Evolutionary conservation across 2,113 vertebrate species (phyloP).

Genomic region (Trichomycterus rosablanca): DNA sequence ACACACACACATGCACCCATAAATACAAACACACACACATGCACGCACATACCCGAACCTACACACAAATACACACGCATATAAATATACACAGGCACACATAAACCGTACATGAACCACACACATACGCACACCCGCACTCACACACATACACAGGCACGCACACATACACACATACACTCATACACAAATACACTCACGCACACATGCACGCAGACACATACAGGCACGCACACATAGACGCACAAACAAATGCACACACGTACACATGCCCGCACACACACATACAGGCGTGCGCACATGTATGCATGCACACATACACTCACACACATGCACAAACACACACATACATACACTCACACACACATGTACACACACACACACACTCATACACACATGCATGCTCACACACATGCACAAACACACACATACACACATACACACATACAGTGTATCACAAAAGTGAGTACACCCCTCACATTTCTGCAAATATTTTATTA

Average conservation of each 20-base stretch:
- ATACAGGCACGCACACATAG: constrained; percentile 20
- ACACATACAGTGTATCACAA: too few species aligned
- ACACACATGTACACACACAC: constrained; percentile 21
- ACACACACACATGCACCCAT: not conserved
- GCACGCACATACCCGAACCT: constrained; percentile 17
- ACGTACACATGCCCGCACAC: constrained; percentile 22
- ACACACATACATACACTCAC: constrained; percentile 15
- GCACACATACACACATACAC: constrained; percentile 25
- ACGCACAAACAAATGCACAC: constrained; percentile 18
- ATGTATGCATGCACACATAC: constrained; percentile 11
- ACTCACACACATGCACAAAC: constrained; percentile 22
- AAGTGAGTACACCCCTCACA: too few species aligned
- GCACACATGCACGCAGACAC: too few species aligned
- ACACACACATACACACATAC: constrained; percentile 19
- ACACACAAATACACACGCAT: constrained; percentile 13
- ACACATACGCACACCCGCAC: constrained; percentile 22
- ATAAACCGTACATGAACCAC: too few species aligned
- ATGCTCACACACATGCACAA: too few species aligned
- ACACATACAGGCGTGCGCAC: constrained; percentile 20
- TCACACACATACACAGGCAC: constrained; percentile 17
- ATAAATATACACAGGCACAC: constrained; percentile 22
- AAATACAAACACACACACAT: constrained; percentile 5
- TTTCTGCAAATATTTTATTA: too few species aligned
- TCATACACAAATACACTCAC: constrained; percentile 18
- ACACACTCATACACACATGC: constrained; percentile 29